phyloP scores from a whole-genome alignment of 1,140 invertebrate species.

The Drosophila ambigua region DNA sequence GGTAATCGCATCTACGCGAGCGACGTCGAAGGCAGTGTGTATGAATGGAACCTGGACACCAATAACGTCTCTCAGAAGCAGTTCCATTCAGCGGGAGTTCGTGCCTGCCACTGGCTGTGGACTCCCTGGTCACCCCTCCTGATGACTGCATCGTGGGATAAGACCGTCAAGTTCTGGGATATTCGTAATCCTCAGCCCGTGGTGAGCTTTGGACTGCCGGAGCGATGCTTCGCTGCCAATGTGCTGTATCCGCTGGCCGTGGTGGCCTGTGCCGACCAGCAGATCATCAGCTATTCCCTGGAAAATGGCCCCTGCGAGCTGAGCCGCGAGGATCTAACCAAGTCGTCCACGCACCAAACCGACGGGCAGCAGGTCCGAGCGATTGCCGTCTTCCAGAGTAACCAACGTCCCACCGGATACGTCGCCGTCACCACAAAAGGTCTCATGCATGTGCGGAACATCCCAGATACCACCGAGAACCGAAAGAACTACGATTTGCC shows the following conservation, averaged over 20 bases:
- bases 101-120: conserved; percentile 98
- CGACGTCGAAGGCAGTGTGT: conserved; percentile 97
- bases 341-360: no score
- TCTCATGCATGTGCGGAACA: background rate
- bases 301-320: conserved; percentile 91
- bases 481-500: conserved; percentile 91
- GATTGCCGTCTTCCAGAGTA: background rate
- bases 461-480: background rate
- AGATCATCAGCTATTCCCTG: conserved; percentile 95
- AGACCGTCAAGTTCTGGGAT: conserved; percentile 99
- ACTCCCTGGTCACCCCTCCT: conserved; percentile 95
- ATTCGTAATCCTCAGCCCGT: conserved; percentile 93
- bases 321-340: no score
- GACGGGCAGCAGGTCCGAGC: conserved; percentile 3
- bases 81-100: conserved; percentile 96
- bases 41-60: conserved; percentile 98
- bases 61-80: conserved; percentile 97
- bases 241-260: conserved; percentile 98
- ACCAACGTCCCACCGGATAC: background rate
- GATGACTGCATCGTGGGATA: conserved; percentile 99
- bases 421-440: conserved; percentile 12
- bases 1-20: conserved; percentile 98
- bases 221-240: conserved; percentile 98
- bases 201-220: conserved; percentile 93
- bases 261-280: conserved; percentile 95